Evolutionary conservation across 2,888 invertebrate species (phyloP).

Genomic region (Nipponacmea schrenckii): DNA sequence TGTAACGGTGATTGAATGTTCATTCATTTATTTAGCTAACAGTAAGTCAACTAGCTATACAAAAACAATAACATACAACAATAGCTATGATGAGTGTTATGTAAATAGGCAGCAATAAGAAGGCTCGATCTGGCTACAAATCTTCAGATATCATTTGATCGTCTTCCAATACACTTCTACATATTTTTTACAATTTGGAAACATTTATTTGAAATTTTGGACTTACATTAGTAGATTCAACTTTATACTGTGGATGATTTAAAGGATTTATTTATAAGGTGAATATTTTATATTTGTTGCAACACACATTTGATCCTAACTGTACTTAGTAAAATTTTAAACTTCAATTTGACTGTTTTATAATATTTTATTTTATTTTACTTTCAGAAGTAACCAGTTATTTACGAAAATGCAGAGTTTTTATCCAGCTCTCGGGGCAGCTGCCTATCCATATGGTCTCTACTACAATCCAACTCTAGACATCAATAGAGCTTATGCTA

Average conservation of each 20-base stretch:
- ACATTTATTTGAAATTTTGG: too few species aligned
- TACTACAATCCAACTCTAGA: conserved; percentile 45
- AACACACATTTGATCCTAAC: too few species aligned
- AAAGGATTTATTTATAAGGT: too few species aligned
- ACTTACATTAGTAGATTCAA: too few species aligned
- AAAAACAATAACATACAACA: conserved; percentile 50
- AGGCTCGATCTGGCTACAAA: not conserved
- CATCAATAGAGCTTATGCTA: conserved; percentile 49
- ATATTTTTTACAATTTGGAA: too few species aligned
- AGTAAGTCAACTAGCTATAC: conserved; percentile 44
- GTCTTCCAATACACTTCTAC: conserved; percentile 1
- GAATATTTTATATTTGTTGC: too few species aligned
- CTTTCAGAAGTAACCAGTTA: not conserved
- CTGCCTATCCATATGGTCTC: conserved; percentile 38
- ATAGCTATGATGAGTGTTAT: conserved; percentile 13
- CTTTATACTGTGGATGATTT: too few species aligned
- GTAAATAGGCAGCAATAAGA: conserved; percentile 1
- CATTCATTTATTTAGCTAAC: conserved; percentile 54
- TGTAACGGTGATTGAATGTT: conserved; percentile 34
- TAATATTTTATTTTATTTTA: too few species aligned
- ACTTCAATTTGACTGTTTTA: too few species aligned
- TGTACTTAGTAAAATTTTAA: too few species aligned
- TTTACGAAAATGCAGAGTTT: conserved; percentile 19
- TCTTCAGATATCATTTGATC: not conserved
- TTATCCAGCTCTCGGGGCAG: conserved; percentile 33